Percentiles rank a stretch among this genome's conserved stretches.
Conservation (phyloP, 2,888 invertebrate genomes). For the Acanthacorydalis orientalis region DNA sequence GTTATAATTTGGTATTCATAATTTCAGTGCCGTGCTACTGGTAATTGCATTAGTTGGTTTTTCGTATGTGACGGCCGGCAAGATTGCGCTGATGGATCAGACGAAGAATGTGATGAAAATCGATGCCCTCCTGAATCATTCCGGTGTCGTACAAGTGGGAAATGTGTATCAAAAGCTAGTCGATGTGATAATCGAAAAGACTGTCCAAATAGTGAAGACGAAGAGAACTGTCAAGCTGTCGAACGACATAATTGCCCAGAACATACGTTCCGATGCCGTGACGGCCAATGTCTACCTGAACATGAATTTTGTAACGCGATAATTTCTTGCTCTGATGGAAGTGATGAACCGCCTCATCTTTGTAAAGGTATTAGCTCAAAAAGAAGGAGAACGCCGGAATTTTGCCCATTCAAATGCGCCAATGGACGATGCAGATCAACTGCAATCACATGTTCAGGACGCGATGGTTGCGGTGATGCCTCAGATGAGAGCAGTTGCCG, state of each 20-base stretch:
- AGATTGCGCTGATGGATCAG: constrained; percentile 75
- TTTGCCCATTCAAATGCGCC: constrained; percentile 70
- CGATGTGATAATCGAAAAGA: constrained; percentile 67
- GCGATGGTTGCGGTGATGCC: constrained; percentile 83
- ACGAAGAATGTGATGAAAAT: constrained; percentile 58
- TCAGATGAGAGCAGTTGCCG: constrained; percentile 72
- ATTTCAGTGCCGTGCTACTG: constrained; percentile 65
- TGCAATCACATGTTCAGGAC: constrained; percentile 77
- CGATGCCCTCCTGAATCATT: constrained; percentile 57
- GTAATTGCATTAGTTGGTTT: constrained; percentile 82
- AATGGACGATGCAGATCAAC: constrained; percentile 79
- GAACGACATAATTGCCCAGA: constrained; percentile 47
- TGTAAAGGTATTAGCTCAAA: constrained; percentile 38
- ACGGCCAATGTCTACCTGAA: constrained; percentile 76
- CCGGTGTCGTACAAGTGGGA: constrained; percentile 46
- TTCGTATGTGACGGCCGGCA: constrained; percentile 77
- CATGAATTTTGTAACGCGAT: constrained; percentile 87
- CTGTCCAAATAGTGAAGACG: constrained; percentile 63
- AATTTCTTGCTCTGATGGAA: constrained; percentile 71
- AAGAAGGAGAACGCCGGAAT: constrained; percentile 30
- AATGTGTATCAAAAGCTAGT: constrained; percentile 61
- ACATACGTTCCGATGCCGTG: constrained; percentile 69
- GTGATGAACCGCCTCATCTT: constrained; percentile 69
- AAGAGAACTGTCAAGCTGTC: constrained; percentile 44
- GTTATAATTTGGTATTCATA: no score